These are phyloP conservation scores for Hyla sarda DNA, from an alignment of 2,113 vertebrate genomes.

Conservation along the genomic window DNA sequence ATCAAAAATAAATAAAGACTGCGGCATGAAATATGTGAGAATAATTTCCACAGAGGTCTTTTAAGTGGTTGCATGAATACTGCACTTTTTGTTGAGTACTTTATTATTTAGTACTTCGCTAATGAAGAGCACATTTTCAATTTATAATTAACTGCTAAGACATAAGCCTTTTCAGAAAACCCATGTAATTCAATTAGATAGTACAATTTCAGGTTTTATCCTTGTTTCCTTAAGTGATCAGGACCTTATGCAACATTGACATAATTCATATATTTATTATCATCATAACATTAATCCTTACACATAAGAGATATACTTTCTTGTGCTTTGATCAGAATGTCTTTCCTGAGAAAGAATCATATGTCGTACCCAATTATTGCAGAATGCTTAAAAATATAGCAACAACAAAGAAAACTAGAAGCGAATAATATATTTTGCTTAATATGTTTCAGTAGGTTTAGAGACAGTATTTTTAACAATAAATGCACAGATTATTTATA, in stretches of 20 bases:
- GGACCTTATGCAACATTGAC: background rate
- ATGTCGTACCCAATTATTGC: background rate
- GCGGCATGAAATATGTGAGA: conserved; percentile 13
- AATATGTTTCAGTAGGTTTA: too few relatives aligned
- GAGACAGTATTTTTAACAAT: too few relatives aligned
- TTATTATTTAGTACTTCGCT: conserved; percentile 27
- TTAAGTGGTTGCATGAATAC: conserved; percentile 16
- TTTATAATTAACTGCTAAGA: conserved; percentile 17
- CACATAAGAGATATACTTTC: background rate
- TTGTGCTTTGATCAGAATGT: background rate
- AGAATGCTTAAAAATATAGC: background rate
- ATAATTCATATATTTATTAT: background rate
- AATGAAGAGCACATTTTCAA: conserved; percentile 23
- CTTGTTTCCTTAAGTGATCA: background rate
- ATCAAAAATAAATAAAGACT: conserved; percentile 24
- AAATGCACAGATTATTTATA: too few relatives aligned
- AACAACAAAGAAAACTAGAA: too few relatives aligned
- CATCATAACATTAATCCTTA: background rate
- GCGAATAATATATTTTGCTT: too few relatives aligned
- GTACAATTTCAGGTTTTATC: background rate
- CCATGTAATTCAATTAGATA: conserved; percentile 26
- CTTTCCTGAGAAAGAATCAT: background rate
- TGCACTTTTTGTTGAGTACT: conserved; percentile 21
- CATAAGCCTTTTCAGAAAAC: background rate
- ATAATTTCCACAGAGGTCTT: conserved; percentile 26